Evolutionary conservation across 2,888 invertebrate species (phyloP), one percentile per base, ranked within the genome.

Genomic region (Flexamia atlantica): DNA sequence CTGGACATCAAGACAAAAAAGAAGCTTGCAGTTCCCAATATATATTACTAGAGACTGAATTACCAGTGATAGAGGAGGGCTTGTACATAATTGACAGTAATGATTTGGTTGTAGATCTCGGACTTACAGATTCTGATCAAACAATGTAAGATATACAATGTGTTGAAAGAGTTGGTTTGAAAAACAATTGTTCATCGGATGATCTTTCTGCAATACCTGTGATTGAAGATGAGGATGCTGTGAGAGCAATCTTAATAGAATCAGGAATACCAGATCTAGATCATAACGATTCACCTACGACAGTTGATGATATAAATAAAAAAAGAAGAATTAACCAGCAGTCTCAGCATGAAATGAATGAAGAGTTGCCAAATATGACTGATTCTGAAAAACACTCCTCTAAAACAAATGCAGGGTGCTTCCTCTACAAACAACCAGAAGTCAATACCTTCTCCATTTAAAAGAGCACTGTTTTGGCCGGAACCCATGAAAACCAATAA

Each of bases 371-470:
- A n/a, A n/a, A n/a, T n/a, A n/a, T n/a, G n/a, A n/a, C n/a, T n/a
- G n/a, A n/a, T n/a, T n/a, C n/a, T n/a, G n/a, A n/a, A n/a, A n/a
- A n/a, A n/a, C n/a, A n/a, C n/a, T n/a, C n/a, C n/a, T n/a, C n/a
- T n/a, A n/a, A n/a, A n/a, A n/a, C n/a, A n/a, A n/a, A n/a, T n/a
- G n/a, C n/a, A n/a, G n/a, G n/a, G n/a, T n/a, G n/a, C 53, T 17
- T 17, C 10, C n/a, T 53, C 53, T 53, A n/a, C 10, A 53, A 53
- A 53, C 53, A 53, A 53, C 9, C n/a, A 23, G 17, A 64, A 28
- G 25, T 7, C 30, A 25, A 64, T 64, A 28, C 64, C 64, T 17
- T 64, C 64, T 25, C 64, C 64, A 64, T n/a, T n/a, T 30, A 64
- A 64, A 64, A 64, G 30, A 64, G 17, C 64, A 23, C 30, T 64